Evolutionary conservation across 2,797 vertebrate genomes (phyloP), one percentile per base, ranked within the genome.

Genomic region (Tympanoctomys barrerae): DNA sequence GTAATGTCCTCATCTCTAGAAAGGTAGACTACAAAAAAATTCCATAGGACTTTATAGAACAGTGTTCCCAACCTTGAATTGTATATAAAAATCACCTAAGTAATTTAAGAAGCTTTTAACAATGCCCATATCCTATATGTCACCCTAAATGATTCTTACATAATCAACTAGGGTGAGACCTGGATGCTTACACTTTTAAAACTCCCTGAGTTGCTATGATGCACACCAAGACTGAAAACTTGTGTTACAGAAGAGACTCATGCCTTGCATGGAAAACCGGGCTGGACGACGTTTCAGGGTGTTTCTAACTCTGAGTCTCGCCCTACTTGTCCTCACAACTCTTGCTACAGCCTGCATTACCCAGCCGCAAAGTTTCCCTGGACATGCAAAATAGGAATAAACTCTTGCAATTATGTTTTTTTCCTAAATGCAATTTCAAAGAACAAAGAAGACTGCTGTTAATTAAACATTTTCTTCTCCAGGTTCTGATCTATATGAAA

Each of bases 351-450:
- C 80, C 5, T 33, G 19, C 31, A 71, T 39, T 84, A 90, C 77
- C 7, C 8, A 84, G 31, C 59, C 12, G 28, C 79, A 7, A 95
- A 80, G 13, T 80, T 87, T 96, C 71, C 52, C 68, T 82, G n/a
- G 10, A 84, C 28, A 12, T 73, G 22, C 18, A 84, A 94, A 61
- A 87, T 49, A 78, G 28, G 11, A 90, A 93, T 66, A 84, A 77
- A 78, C 14, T 36, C 5, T 66, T 85, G 36, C 33, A 52, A 7
- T 89, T 16, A 46, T 86, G 31, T n/a, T 91, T 71, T 71, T 83
- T 86, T 57, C 62, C 64, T 83, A 77, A 6, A 14, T n/a, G 8
- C 42, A 57, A 19, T 70, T 85, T 89, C 81, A 96, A 92, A 95
- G 28, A 66, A n/a, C 59, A 93, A 91, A 87, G 21, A 87, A 12